Evolutionary conservation across 2,113 vertebrate genomes (phyloP).

Genomic region (Oreochromis tanganicae): DNA sequence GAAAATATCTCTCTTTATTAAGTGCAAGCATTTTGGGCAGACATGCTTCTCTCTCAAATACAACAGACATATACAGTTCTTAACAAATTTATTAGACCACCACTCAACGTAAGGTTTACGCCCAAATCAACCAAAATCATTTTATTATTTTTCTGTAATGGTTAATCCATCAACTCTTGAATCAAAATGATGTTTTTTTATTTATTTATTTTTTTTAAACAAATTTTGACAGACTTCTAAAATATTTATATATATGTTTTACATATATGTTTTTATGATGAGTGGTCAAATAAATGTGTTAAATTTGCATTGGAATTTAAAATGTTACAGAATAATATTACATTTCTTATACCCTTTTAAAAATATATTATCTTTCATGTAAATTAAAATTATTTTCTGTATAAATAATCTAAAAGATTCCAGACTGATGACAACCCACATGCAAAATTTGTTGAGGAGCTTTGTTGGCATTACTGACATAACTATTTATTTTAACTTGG

Average conservation of each 20-base stretch:
- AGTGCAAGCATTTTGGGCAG: neutral
- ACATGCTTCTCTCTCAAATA: neutral
- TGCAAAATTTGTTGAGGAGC: neutral
- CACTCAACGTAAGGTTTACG: neutral
- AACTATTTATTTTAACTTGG: neutral
- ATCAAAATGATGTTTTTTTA: neutral
- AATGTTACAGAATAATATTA: neutral
- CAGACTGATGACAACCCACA: neutral
- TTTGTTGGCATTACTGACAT: neutral
- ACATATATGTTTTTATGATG: neutral
- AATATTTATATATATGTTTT: neutral
- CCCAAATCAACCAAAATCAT: neutral
- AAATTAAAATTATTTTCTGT: neutral
- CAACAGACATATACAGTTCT: neutral
- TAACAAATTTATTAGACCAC: neutral
- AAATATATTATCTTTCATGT: neutral
- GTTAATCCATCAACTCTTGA: neutral
- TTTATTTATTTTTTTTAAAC: neutral
- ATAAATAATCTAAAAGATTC: neutral
- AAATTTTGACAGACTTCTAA: neutral
- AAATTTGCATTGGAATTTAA: neutral
- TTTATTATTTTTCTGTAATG: neutral
- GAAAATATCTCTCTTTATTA: conserved; percentile 7
- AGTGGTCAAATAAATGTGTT: neutral
- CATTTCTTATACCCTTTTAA: neutral